phyloP scores from a whole-genome alignment of 2,113 vertebrate species.

The Corydoras sp. region DNA sequence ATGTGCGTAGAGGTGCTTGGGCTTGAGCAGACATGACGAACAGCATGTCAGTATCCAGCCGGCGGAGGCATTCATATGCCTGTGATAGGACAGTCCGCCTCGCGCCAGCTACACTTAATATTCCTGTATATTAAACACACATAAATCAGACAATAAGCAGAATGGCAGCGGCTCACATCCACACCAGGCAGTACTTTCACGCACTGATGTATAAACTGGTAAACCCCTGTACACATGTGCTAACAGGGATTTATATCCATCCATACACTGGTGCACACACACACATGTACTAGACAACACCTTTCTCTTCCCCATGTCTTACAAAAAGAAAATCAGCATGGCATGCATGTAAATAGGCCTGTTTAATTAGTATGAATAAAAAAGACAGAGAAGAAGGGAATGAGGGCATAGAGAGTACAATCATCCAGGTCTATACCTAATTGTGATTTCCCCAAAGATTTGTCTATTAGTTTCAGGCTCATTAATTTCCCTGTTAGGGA shows the following conservation, averaged over 20 bases:
- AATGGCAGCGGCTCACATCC: conserved; percentile 14
- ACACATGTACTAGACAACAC: neutral
- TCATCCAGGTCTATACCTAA: conserved; percentile 55
- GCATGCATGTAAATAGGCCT: conserved; percentile 67
- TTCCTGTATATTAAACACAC: conserved; percentile 75
- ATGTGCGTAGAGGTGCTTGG: conserved; percentile 60
- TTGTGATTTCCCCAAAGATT: conserved; percentile 66
- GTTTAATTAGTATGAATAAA: conserved; percentile 64
- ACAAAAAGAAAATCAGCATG: conserved; percentile 53
- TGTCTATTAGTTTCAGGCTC: conserved; percentile 69
- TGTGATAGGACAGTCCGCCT: conserved; percentile 61
- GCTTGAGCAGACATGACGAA: conserved; percentile 67
- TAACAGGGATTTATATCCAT: conserved; percentile 11
- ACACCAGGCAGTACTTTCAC: conserved; percentile 1
- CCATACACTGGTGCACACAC: conserved; percentile 8
- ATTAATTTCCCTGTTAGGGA: conserved; percentile 69
- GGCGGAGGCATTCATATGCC: conserved; percentile 67
- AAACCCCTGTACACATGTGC: neutral
- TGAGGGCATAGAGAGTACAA: conserved; percentile 17
- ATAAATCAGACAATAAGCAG: conserved; percentile 70
- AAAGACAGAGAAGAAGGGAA: conserved; percentile 34
- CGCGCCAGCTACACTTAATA: conserved; percentile 65
- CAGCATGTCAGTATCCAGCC: conserved; percentile 67
- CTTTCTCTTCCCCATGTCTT: conserved; percentile 11
- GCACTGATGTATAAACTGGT: neutral